Percentiles rank a stretch among this genome's conserved stretches.
phyloP scores from a whole-genome alignment of 2,797 vertebrate species.

The Aselliscus stoliczkanus region DNA sequence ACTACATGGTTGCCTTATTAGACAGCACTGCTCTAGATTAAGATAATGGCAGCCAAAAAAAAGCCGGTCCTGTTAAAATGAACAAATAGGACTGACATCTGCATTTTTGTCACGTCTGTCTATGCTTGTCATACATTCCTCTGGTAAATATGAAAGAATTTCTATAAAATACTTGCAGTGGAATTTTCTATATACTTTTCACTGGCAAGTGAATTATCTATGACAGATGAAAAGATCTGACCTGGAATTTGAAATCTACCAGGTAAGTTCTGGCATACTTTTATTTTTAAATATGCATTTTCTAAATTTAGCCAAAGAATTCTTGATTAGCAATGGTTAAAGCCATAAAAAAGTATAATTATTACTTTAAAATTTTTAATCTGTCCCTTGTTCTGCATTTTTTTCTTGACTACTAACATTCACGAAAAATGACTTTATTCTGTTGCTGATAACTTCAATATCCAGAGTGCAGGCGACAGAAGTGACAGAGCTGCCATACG shows the following conservation, averaged over 20 bases:
- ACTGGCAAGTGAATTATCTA: background rate
- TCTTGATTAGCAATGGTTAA: background rate
- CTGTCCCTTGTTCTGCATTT: background rate
- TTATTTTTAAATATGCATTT: background rate
- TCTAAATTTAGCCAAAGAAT: background rate
- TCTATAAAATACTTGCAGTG: background rate
- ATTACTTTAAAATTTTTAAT: too few relatives aligned
- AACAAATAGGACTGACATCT: background rate
- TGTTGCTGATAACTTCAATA: background rate
- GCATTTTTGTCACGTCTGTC: background rate
- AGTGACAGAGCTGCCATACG: too few relatives aligned
- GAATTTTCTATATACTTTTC: background rate
- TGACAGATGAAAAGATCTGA: background rate
- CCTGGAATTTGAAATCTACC: background rate
- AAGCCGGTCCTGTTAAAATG: background rate
- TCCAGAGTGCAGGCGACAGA: too few relatives aligned
- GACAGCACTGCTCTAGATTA: background rate
- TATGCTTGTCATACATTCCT: background rate
- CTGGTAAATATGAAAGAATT: background rate
- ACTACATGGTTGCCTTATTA: constrained; percentile 1
- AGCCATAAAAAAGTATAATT: background rate
- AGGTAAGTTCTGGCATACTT: background rate
- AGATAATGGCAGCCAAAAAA: background rate
- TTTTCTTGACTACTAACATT: background rate
- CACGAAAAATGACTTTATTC: background rate